Base-by-base conservation (phyloP, 1,140 invertebrate species). In the Latrodectus geometricus region DNA sequence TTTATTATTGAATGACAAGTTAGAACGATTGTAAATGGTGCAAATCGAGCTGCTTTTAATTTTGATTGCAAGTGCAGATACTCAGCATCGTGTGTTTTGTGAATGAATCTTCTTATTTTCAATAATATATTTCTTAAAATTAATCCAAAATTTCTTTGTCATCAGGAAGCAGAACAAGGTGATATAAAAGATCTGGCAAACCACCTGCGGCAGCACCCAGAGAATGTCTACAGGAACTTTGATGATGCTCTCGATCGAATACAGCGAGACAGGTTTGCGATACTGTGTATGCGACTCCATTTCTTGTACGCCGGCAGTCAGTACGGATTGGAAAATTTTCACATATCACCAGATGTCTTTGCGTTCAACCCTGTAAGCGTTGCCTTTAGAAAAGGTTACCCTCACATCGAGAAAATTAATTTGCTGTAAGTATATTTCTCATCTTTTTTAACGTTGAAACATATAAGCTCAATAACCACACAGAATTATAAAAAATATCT, bases 151-250 rank as follows among this genome's bases (percentile, higher is more conserved):
- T 35, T 61, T 61, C 14, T 20, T 15, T 20, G 15, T 12, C 66
- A 49, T 17, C 17, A 78, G 76, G 56, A 68, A n/a, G 9, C 14
- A 9, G 23, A 78, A n/a, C 49, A 35, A 20, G 76, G 76, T 23
- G 23, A 48, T 14, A 11, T 78, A 14, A 49, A 68, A 68, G 76
- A 78, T 20, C 17, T 78, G 4, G 76, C 76, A 20, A 23, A 78
- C 15, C 61, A 78, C 48, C 11, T 78, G 4, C 76, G 76, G 4
- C 35, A 23, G 0, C 48, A 78, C 8, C 76, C 76, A 0, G 76
- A 65, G n/a, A 78, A 78, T 14, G n/a, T 66, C 11, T 8, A 66
- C 15, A 9, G 9, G 0, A 66, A 3, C 0, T 49, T 20, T 20
- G 35, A 48, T 2, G 61, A 78, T 0, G 35, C 23, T 11, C 15